phyloP scores from a whole-genome alignment of 2,113 vertebrate genomes.

The Alligator mississippiensis region DNA sequence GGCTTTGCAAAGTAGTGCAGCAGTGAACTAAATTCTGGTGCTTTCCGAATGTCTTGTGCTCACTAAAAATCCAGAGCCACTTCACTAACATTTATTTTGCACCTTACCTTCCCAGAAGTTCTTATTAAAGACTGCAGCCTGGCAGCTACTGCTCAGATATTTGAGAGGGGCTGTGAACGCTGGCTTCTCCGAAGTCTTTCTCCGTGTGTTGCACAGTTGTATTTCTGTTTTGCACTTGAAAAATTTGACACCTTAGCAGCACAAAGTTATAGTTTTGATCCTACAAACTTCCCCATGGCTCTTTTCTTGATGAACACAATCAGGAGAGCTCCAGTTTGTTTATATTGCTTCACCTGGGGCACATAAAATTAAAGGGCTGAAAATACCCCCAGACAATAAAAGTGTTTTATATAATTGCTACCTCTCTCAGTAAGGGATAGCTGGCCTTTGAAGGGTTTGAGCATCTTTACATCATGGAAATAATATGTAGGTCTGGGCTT shows the following conservation, averaged over 20 bases:
- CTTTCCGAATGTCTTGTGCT: background rate
- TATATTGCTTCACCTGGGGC: constrained; percentile 50
- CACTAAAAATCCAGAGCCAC: background rate
- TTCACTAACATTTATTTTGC: background rate
- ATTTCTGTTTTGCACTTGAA: constrained; percentile 33
- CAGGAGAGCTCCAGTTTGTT: constrained; percentile 29
- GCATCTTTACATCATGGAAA: constrained; percentile 44
- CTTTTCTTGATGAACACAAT: constrained; percentile 62
- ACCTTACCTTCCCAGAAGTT: background rate
- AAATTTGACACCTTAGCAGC: constrained; percentile 57
- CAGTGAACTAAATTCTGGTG: background rate
- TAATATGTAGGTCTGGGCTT: constrained; percentile 67
- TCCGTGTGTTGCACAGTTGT: background rate
- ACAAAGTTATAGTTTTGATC: constrained; percentile 59
- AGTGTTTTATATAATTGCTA: constrained; percentile 64
- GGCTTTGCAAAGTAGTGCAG: background rate
- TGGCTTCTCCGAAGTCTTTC: constrained; percentile 31
- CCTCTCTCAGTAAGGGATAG: constrained; percentile 68
- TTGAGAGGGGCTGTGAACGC: background rate
- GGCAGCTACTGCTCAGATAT: background rate
- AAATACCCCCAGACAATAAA: constrained; percentile 57
- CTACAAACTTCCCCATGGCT: constrained; percentile 66
- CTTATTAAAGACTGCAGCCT: background rate
- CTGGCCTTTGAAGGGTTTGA: constrained; percentile 65
- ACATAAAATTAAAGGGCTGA: constrained; percentile 61